Evolutionary conservation across 1,140 invertebrate genomes (phyloP).

Genomic region (Hyles vespertilio): DNA sequence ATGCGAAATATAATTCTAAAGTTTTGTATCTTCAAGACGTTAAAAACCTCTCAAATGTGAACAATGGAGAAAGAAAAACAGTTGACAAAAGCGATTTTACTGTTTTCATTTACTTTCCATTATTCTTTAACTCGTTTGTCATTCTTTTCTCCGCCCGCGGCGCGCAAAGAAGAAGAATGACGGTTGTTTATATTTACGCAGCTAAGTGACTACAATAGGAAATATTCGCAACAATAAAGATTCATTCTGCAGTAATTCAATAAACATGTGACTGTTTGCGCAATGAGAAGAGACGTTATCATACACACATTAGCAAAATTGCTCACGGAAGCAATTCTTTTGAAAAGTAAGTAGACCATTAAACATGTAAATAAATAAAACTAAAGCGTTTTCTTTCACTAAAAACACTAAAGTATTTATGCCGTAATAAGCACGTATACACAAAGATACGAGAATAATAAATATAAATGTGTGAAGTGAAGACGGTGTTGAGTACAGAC

Average conservation of each 20-base stretch:
- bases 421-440: no score
- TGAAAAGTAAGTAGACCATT: no score
- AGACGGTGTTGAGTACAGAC: background rate
- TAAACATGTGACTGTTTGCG: no score
- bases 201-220: constrained; percentile 53
- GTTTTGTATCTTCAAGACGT: background rate
- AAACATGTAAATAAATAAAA: no score
- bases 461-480: constrained; percentile 13
- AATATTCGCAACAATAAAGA: constrained; percentile 35
- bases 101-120: constrained; percentile 71
- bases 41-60: background rate
- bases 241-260: constrained; percentile 12
- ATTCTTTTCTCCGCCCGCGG: constrained; percentile 55
- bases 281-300: no score
- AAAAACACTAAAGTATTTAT: no score
- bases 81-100: constrained; percentile 63
- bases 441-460: constrained; percentile 6
- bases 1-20: background rate
- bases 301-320: no score
- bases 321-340: no score
- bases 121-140: constrained; percentile 70
- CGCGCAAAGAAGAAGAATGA: constrained; percentile 60
- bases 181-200: constrained; percentile 61
- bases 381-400: no score
- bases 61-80: constrained; percentile 36